These are phyloP conservation scores for Chionodraco myersi DNA, from an alignment of 2,113 vertebrate genomes.

Conservation along the genomic window DNA sequence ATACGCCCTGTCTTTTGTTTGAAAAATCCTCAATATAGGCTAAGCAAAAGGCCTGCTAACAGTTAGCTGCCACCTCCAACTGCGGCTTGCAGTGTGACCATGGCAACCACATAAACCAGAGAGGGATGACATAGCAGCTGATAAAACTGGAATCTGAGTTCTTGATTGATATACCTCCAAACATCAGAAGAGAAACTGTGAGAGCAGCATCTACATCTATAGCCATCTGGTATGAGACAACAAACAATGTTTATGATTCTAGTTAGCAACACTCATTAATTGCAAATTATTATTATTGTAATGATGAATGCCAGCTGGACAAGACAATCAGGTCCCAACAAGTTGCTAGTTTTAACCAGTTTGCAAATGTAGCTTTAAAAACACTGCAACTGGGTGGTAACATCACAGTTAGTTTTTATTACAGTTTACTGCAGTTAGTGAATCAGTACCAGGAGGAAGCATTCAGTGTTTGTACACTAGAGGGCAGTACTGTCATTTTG, in stretches of 20 bases:
- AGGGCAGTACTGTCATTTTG: conserved; percentile 59
- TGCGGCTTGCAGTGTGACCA: background rate
- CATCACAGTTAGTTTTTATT: background rate
- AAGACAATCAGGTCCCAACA: background rate
- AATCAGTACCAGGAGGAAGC: background rate
- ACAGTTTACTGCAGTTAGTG: background rate
- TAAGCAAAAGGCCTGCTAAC: background rate
- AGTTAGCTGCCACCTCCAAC: background rate
- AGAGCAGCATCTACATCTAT: too few relatives aligned
- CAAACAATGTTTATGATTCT: too few relatives aligned
- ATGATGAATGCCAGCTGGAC: background rate
- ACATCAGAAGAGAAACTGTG: too few relatives aligned
- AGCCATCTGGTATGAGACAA: too few relatives aligned
- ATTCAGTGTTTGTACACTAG: conserved; percentile 43
- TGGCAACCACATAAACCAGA: background rate
- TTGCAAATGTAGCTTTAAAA: background rate
- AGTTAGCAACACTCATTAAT: background rate
- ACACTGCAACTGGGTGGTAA: background rate
- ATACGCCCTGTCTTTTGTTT: too few relatives aligned
- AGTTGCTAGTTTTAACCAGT: background rate
- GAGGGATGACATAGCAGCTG: background rate
- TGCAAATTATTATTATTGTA: too few relatives aligned
- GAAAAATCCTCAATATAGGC: background rate
- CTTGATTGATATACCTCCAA: too few relatives aligned
- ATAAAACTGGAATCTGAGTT: background rate